Conservation (phyloP, 2,113 vertebrate species). For the Lasiurus cinereus region DNA sequence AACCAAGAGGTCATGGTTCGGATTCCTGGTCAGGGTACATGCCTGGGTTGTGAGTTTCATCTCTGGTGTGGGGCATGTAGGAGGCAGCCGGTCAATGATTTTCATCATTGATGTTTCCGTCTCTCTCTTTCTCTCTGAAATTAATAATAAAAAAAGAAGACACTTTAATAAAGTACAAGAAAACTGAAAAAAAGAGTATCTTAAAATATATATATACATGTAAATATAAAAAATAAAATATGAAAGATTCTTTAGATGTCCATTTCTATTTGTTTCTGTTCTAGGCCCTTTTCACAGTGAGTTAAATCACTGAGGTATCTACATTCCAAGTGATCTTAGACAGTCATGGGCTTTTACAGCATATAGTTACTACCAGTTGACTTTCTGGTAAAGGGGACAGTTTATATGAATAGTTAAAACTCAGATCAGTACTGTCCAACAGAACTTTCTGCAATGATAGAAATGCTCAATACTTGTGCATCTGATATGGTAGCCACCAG, state of each 20-base stretch:
- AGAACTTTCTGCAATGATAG: not conserved
- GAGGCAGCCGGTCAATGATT: too few relatives aligned
- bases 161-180: too few relatives aligned
- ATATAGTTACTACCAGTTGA: constrained; percentile 15
- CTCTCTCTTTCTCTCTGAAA: too few relatives aligned
- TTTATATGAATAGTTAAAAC: constrained; percentile 27
- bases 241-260: not conserved
- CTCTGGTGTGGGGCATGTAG: too few relatives aligned
- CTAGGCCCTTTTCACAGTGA: constrained; percentile 19
- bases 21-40: too few relatives aligned
- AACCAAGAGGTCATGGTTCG: too few relatives aligned
- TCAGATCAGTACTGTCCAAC: not conserved
- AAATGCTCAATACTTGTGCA: not conserved
- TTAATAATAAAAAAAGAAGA: too few relatives aligned
- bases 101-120: too few relatives aligned
- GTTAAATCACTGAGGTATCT: constrained; percentile 2
- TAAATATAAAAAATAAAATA: not conserved
- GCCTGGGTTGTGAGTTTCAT: too few relatives aligned
- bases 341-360: not conserved
- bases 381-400: not conserved
- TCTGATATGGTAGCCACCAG: not conserved
- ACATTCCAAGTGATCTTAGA: not conserved
- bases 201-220: too few relatives aligned
- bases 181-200: too few relatives aligned
- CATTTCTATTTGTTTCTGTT: constrained; percentile 34